A percentile compares a stretch with the other conserved stretches of the same genome.
phyloP scores from a whole-genome alignment of 2,888 invertebrate species.

The Pseudeuparius sepicola region DNA sequence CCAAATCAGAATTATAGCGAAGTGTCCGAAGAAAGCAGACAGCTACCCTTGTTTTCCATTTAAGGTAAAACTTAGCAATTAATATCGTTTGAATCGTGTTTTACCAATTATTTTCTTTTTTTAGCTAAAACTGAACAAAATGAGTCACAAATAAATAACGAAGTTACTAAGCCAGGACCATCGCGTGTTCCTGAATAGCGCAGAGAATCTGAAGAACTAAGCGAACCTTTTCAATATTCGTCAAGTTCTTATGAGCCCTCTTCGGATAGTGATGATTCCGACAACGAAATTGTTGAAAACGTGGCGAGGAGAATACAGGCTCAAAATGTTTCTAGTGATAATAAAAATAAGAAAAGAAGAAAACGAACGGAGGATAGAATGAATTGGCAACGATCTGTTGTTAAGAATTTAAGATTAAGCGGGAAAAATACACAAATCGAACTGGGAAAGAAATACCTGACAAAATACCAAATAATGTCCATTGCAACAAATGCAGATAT shows the following conservation, averaged over 20 bases:
- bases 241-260: conserved; percentile 7
- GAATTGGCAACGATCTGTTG: conserved; percentile 9
- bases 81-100: conserved; percentile 3
- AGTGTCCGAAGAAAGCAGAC: conserved; percentile 7
- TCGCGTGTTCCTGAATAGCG: conserved; percentile 7
- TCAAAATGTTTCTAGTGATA: too few relatives aligned
- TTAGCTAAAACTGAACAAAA: conserved; percentile 8
- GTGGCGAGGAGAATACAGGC: too few relatives aligned
- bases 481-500: conserved; percentile 13
- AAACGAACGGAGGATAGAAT: conserved; percentile 6
- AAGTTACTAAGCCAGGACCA: conserved; percentile 5
- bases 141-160: too few relatives aligned
- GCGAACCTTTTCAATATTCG: conserved; percentile 4
- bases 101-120: conserved; percentile 6
- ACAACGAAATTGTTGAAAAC: conserved; percentile 1
- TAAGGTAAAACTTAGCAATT: conserved; percentile 36
- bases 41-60: conserved; percentile 19
- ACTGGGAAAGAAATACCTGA: conserved; percentile 8
- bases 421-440: conserved; percentile 10
- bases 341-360: conserved; percentile 8
- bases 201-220: conserved; percentile 6
- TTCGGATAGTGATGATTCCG: conserved; percentile 1
- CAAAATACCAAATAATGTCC: conserved; percentile 11
- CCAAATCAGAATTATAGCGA: conserved; percentile 7
- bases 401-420: conserved; percentile 8